Percentiles rank a stretch among this genome's conserved stretches.
Conservation (phyloP, 2,113 vertebrate genomes). For the Gallinago undulata region DNA sequence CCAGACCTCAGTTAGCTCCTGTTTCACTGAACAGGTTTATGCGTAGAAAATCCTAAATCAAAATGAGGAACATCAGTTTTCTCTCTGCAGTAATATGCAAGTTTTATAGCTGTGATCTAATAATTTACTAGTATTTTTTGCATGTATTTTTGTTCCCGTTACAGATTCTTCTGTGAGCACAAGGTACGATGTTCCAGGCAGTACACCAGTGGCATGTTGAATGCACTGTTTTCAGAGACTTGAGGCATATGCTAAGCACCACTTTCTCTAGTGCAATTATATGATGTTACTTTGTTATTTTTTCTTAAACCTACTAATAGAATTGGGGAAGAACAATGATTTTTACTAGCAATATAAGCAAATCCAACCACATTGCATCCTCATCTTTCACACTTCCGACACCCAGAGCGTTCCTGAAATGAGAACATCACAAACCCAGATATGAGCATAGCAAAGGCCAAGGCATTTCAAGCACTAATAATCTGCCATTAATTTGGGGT, state of each 20-base stretch:
- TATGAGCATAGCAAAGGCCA: rapidly evolving
- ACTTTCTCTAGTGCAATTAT: neutral
- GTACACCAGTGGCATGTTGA: neutral
- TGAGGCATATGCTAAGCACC: neutral
- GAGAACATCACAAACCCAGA: neutral
- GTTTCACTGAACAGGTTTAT: neutral
- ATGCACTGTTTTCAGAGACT: neutral
- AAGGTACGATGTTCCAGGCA: neutral
- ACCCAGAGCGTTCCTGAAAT: neutral
- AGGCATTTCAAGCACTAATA: neutral
- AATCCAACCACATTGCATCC: neutral
- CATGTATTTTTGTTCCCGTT: neutral
- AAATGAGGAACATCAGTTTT: neutral
- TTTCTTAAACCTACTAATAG: neutral
- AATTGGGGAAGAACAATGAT: neutral
- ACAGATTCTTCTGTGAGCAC: neutral
- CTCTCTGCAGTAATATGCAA: neutral
- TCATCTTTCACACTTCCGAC: neutral
- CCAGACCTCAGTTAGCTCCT: neutral
- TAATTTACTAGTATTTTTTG: neutral
- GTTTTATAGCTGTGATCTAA: neutral
- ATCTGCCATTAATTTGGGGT: neutral
- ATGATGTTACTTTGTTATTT: neutral
- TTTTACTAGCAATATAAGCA: neutral
- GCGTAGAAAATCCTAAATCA: neutral